Conservation (phyloP, 2,888 invertebrate species). For the Nectonema munidae region DNA sequence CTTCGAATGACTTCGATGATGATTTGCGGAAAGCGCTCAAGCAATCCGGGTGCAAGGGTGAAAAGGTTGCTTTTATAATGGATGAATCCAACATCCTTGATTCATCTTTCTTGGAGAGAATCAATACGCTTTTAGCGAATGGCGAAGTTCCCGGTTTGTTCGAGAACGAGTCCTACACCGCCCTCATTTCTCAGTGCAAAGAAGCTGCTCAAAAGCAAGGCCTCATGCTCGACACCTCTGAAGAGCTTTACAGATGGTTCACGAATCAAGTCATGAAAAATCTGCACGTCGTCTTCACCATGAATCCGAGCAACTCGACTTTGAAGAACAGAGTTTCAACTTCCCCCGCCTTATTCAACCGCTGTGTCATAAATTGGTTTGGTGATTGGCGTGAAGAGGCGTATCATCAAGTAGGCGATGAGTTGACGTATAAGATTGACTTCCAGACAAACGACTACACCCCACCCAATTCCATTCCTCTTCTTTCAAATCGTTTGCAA, state of each 20-base stretch:
- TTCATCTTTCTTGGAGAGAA: constrained; percentile 84
- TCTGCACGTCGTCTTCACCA: constrained; percentile 94
- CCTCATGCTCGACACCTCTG: constrained; percentile 80
- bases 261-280: constrained; percentile 66
- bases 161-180: constrained; percentile 69
- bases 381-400: constrained; percentile 97
- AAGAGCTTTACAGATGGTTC: constrained; percentile 98
- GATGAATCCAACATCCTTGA: constrained; percentile 96
- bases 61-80: constrained; percentile 91
- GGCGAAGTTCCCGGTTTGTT: constrained; percentile 43
- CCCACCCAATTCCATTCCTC: not conserved
- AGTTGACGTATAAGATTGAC: constrained; percentile 77
- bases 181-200: constrained; percentile 96
- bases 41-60: constrained; percentile 39
- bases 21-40: constrained; percentile 40
- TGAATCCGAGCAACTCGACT: constrained; percentile 96
- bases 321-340: constrained; percentile 91
- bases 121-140: constrained; percentile 91
- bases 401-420: constrained; percentile 40
- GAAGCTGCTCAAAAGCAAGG: constrained; percentile 93
- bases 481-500: not conserved
- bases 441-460: constrained; percentile 37
- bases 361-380: constrained; percentile 96
- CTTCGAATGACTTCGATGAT: constrained; percentile 90
- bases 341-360: constrained; percentile 88